phyloP scores from a whole-genome alignment of 1,140 invertebrate species.

The Platorchestia sp. region DNA sequence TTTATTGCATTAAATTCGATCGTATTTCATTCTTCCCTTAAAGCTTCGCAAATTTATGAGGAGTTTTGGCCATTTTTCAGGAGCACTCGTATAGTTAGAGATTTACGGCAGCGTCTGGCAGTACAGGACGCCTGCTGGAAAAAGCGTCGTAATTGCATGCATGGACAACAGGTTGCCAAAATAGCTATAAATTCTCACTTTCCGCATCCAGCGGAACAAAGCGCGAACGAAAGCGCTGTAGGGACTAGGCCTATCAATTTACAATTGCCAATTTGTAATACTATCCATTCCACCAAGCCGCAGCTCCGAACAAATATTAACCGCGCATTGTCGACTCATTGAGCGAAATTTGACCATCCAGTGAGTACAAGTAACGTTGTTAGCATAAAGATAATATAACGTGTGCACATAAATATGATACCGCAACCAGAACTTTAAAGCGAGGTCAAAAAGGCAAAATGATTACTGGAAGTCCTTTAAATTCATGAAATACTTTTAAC shows the following conservation, averaged over 20 bases:
- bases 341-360: neutral
- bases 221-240: neutral
- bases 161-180: neutral
- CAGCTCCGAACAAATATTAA: neutral
- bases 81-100: conserved; percentile 33
- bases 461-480: neutral
- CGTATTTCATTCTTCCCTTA: conserved; percentile 38
- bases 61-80: conserved; percentile 39
- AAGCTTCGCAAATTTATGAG: conserved; percentile 37
- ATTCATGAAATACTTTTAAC: neutral
- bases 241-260: neutral
- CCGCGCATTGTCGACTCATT: neutral
- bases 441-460: neutral
- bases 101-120: conserved; percentile 24
- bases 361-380: too few relatives aligned
- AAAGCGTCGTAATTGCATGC: conserved; percentile 12
- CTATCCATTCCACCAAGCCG: neutral
- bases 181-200: neutral
- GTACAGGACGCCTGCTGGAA: neutral
- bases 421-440: neutral
- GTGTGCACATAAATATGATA: neutral
- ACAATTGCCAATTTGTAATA: neutral
- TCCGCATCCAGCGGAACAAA: neutral
- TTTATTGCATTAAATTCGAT: conserved; percentile 9
- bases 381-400: neutral